A percentile compares a stretch with the other conserved stretches of the same genome.
These are phyloP conservation scores for Calcarius lapponicus DNA, from an alignment of 2,797 vertebrate species.

Conservation along the genomic window DNA sequence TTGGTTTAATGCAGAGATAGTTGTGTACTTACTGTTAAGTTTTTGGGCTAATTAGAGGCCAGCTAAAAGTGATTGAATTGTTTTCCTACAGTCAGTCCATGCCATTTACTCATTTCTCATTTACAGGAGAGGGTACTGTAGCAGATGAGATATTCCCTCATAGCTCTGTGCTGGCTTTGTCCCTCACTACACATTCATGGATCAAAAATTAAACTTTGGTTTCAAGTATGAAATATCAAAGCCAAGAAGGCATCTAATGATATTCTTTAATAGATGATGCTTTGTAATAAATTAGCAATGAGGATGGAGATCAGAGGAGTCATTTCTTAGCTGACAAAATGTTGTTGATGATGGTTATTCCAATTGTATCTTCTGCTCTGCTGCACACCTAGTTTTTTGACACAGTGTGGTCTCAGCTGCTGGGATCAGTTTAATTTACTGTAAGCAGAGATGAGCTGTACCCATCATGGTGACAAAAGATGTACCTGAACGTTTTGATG, in stretches of 20 bases:
- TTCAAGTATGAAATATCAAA: slow-evolving; percentile 59
- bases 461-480: slow-evolving; percentile 48
- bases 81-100: not conserved
- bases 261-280: slow-evolving; percentile 40
- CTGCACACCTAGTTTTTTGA: slow-evolving; percentile 54
- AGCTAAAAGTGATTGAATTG: slow-evolving; percentile 5
- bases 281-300: slow-evolving; percentile 59
- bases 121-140: not conserved
- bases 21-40: not conserved
- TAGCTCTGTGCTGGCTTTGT: not conserved
- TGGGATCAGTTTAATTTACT: slow-evolving; percentile 57
- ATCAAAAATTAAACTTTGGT: slow-evolving; percentile 62
- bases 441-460: slow-evolving; percentile 24
- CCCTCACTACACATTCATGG: not conserved
- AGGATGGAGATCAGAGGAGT: slow-evolving; percentile 41
- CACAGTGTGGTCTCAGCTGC: slow-evolving; percentile 35
- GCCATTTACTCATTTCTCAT: not conserved
- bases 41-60: slow-evolving; percentile 30
- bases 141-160: not conserved
- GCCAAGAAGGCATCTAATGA: slow-evolving; percentile 27
- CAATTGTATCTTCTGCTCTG: slow-evolving; percentile 62
- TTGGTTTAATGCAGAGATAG: not conserved
- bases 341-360: slow-evolving; percentile 50
- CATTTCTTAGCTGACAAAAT: slow-evolving; percentile 57
- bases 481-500: slow-evolving; percentile 47